A percentile compares a stretch with the other conserved stretches of the same genome.
phyloP scores from a whole-genome alignment of 92 coral and sea anemone genomes.

The Zoanthus gigantus region DNA sequence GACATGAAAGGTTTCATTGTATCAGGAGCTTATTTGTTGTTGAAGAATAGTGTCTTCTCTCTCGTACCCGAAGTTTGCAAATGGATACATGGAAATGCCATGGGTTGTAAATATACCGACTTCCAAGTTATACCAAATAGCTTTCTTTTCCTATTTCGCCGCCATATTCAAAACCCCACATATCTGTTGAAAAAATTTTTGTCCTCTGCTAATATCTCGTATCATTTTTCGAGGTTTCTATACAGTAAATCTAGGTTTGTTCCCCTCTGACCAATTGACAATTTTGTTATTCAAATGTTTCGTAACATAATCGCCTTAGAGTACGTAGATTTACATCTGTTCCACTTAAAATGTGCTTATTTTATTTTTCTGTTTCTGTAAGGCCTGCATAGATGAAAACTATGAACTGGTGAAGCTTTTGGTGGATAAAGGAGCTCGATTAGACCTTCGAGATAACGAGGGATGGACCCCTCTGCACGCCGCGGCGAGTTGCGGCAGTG shows the following conservation, averaged over 20 bases:
- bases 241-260: constrained; percentile 46
- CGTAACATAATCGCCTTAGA: constrained; percentile 62
- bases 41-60: background rate
- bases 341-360: constrained; percentile 57
- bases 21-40: constrained; percentile 24
- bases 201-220: constrained; percentile 32
- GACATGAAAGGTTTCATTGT: constrained; percentile 24
- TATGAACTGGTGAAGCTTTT: constrained; percentile 87
- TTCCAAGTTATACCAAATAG: constrained; percentile 37
- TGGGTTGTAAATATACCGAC: constrained; percentile 52
- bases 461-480: constrained; percentile 99
- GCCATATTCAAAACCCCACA: background rate
- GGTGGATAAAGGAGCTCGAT: constrained; percentile 89
- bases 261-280: constrained; percentile 43
- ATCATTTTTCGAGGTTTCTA: constrained; percentile 42
- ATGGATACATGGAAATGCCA: constrained; percentile 67
- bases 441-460: constrained; percentile 96
- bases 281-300: constrained; percentile 65
- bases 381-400: constrained; percentile 99
- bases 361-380: constrained; percentile 50
- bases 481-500: constrained; percentile 99
- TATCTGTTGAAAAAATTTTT: constrained; percentile 25
- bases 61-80: constrained; percentile 53
- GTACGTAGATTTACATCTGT: constrained; percentile 76
- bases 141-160: constrained; percentile 30